phyloP scores from a whole-genome alignment of 2,797 vertebrate genomes.

The Enteromius unitaeniatus region DNA sequence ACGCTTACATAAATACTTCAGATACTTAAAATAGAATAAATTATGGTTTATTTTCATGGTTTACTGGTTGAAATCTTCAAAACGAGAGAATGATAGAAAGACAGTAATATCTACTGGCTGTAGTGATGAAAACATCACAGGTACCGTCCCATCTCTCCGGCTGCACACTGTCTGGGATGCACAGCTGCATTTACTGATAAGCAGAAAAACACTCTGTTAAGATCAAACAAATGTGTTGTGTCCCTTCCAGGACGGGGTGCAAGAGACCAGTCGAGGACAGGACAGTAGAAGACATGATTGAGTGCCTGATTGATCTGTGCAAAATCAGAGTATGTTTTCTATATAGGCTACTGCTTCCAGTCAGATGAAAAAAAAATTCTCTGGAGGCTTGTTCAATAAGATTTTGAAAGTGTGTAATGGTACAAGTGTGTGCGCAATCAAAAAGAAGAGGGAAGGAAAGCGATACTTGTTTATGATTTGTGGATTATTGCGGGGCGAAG shows the following conservation, averaged over 20 bases:
- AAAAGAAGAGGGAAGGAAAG: slow-evolving; percentile 6
- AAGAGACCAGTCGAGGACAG: slow-evolving; percentile 46
- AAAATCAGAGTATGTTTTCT: slow-evolving; percentile 34
- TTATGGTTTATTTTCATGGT: slow-evolving; percentile 25
- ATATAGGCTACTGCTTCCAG: slow-evolving; percentile 12
- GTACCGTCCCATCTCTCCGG: slow-evolving; percentile 33
- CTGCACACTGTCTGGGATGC: slow-evolving; percentile 62
- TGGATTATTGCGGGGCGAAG: neutral
- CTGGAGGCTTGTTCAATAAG: slow-evolving; percentile 24
- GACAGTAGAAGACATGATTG: slow-evolving; percentile 41
- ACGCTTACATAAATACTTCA: slow-evolving; percentile 10
- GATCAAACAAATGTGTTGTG: slow-evolving; percentile 50
- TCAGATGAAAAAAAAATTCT: neutral
- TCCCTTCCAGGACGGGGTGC: slow-evolving; percentile 45
- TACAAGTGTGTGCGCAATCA: slow-evolving; percentile 8
- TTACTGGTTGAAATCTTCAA: slow-evolving; percentile 30
- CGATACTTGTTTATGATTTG: neutral
- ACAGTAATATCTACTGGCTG: slow-evolving; percentile 53
- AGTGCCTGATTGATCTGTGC: slow-evolving; percentile 45
- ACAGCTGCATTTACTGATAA: slow-evolving; percentile 74
- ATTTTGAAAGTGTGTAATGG: neutral
- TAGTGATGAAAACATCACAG: slow-evolving; percentile 62
- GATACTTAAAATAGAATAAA: slow-evolving; percentile 17
- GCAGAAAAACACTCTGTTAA: slow-evolving; percentile 56
- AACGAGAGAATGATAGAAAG: slow-evolving; percentile 54